These are phyloP conservation scores for Ischnura elegans DNA, from an alignment of 2,888 invertebrate genomes.

Conservation along the genomic window DNA sequence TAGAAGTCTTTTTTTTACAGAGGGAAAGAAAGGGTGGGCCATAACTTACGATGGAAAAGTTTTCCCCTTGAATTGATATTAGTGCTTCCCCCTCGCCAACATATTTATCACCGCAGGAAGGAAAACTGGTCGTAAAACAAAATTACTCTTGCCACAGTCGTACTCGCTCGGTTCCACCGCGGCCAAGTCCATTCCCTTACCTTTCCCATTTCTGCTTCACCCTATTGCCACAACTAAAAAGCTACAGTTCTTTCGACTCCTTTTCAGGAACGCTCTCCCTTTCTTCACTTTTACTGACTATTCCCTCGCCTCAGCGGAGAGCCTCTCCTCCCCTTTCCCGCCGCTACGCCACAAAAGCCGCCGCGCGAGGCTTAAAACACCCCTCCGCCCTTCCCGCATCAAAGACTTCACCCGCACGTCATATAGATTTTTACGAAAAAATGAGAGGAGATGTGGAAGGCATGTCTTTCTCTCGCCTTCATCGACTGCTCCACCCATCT, in stretches of 20 bases:
- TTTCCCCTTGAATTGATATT: constrained; percentile 41
- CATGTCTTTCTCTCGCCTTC: constrained; percentile 39
- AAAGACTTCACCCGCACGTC: constrained; percentile 36
- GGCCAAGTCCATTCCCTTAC: not conserved
- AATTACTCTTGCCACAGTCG: constrained; percentile 49
- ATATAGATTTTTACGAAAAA: constrained; percentile 27
- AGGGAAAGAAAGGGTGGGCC: not conserved
- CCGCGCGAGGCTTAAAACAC: not conserved
- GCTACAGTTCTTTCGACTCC: not conserved
- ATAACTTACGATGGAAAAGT: constrained; percentile 10
- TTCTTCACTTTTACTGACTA: constrained; percentile 11
- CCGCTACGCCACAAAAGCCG: constrained; percentile 7
- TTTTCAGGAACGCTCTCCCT: constrained; percentile 14
- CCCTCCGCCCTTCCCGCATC: not conserved
- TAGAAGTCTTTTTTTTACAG: not conserved
- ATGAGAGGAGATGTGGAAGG: constrained; percentile 37
- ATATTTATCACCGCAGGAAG: constrained; percentile 54
- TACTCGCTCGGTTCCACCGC: constrained; percentile 11
- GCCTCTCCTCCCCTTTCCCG: not conserved
- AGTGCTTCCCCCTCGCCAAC: not conserved
- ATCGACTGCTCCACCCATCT: not conserved
- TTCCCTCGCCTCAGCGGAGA: not conserved
- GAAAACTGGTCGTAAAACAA: constrained; percentile 52
- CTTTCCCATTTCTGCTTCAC: not conserved
- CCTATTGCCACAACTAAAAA: not conserved